A percentile compares a stretch with the other conserved stretches of the same genome.
Evolutionary conservation across 2,797 vertebrate species (phyloP).

Genomic region (Protonibea diacanthus): DNA sequence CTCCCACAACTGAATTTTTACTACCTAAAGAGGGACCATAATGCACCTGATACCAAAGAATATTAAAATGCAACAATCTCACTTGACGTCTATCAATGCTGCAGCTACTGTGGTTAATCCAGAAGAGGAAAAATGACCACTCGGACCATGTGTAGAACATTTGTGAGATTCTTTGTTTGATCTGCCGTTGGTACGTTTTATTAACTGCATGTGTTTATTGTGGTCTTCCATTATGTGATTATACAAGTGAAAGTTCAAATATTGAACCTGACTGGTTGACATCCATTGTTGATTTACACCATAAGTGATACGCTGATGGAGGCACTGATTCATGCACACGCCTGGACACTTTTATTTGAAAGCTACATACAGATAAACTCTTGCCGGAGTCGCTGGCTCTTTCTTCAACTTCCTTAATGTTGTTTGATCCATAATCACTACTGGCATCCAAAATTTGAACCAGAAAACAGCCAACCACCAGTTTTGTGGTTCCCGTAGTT

Average conservation of each 20-base stretch:
- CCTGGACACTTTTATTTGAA: background rate
- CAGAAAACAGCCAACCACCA: too few relatives aligned
- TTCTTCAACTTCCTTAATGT: background rate
- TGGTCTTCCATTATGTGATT: background rate
- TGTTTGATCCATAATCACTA: background rate
- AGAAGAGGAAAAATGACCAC: conserved; percentile 18
- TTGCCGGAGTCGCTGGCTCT: background rate
- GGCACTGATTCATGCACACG: background rate
- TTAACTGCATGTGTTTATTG: background rate
- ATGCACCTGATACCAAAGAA: conserved; percentile 36
- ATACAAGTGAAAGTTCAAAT: background rate
- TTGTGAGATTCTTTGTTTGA: background rate
- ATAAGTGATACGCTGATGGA: background rate
- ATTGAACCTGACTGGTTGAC: background rate
- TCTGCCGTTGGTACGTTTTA: background rate
- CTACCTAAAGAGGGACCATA: conserved; percentile 13
- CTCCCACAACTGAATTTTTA: conserved; percentile 39
- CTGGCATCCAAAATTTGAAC: background rate
- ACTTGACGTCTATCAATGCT: conserved; percentile 20
- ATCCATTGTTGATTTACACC: background rate
- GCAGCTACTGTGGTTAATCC: conserved; percentile 3
- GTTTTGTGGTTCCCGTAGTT: too few relatives aligned
- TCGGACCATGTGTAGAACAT: background rate
- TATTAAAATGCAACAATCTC: conserved; percentile 41
- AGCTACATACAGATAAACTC: background rate